These are phyloP conservation scores for Erythrolamprus reginae DNA, from an alignment of 2,113 vertebrate genomes.

Conservation along the genomic window DNA sequence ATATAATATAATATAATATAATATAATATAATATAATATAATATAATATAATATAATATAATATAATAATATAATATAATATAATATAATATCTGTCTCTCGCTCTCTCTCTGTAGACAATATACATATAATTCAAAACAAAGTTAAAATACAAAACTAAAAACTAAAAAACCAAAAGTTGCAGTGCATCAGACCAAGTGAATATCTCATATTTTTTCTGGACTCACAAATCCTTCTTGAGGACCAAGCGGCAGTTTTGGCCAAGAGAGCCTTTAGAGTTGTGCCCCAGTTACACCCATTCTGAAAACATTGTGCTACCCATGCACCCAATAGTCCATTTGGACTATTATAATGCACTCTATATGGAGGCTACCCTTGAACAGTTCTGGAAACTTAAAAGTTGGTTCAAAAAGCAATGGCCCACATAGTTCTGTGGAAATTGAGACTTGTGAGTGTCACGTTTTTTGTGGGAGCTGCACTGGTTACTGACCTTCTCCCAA, in stretches of 20 bases:
- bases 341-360: not conserved
- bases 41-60: too few species aligned
- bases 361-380: not conserved
- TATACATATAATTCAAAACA: too few species aligned
- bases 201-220: not conserved
- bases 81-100: too few species aligned
- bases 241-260: not conserved
- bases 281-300: not conserved
- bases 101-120: too few species aligned
- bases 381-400: too few species aligned
- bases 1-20: too few species aligned
- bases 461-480: not conserved
- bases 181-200: not conserved
- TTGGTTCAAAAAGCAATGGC: too few species aligned
- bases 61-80: too few species aligned
- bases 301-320: not conserved
- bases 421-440: not conserved
- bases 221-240: not conserved
- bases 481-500: not conserved
- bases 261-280: not conserved
- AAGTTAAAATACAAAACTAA: too few species aligned
- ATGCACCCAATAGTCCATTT: not conserved
- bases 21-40: too few species aligned
- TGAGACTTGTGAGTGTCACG: not conserved
- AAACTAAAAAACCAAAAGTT: not conserved